phyloP scores from a whole-genome alignment of 2,888 invertebrate genomes.

The Furcula furcula region DNA sequence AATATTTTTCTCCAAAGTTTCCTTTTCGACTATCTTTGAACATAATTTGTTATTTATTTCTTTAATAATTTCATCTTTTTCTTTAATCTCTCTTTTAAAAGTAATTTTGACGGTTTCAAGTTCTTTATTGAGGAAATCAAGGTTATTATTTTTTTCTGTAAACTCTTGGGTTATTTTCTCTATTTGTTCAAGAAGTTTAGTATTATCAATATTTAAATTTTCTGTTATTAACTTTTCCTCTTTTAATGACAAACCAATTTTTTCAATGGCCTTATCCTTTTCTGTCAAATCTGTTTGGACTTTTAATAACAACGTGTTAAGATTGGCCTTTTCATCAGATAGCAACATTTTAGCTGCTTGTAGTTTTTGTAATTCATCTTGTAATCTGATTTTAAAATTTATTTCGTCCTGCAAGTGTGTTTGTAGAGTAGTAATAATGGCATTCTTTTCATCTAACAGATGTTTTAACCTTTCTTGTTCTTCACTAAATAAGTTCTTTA shows the following conservation, averaged over 20 bases:
- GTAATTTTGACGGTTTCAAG: conserved; percentile 21
- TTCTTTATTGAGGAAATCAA: conserved; percentile 27
- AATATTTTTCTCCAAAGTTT: conserved; percentile 25
- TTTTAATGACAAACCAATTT: conserved; percentile 33
- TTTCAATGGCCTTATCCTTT: conserved; percentile 38
- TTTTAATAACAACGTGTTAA: conserved; percentile 28
- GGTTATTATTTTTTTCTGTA: conserved; percentile 27
- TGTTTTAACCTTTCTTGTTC: conserved; percentile 42
- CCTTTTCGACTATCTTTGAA: conserved; percentile 24
- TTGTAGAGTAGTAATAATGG: conserved; percentile 46
- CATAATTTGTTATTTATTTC: conserved; percentile 24
- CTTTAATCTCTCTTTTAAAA: conserved; percentile 28
- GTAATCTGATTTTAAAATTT: conserved; percentile 44
- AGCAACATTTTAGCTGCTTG: conserved; percentile 29
- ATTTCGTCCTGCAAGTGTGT: conserved; percentile 56
- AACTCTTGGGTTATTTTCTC: conserved; percentile 25
- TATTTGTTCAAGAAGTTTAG: conserved; percentile 30
- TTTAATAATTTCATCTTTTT: conserved; percentile 27
- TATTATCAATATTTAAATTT: conserved; percentile 26
- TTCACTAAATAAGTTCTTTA: conserved; percentile 35
- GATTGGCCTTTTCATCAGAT: conserved; percentile 29
- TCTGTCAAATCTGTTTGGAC: conserved; percentile 30
- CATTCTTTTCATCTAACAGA: conserved; percentile 50
- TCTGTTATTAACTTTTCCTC: conserved; percentile 30
- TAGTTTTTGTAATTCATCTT: conserved; percentile 40